A percentile compares a stretch with the other conserved stretches of the same genome.
Conservation (phyloP, 2,113 vertebrate species). For the Sylvilagus bachmani region DNA sequence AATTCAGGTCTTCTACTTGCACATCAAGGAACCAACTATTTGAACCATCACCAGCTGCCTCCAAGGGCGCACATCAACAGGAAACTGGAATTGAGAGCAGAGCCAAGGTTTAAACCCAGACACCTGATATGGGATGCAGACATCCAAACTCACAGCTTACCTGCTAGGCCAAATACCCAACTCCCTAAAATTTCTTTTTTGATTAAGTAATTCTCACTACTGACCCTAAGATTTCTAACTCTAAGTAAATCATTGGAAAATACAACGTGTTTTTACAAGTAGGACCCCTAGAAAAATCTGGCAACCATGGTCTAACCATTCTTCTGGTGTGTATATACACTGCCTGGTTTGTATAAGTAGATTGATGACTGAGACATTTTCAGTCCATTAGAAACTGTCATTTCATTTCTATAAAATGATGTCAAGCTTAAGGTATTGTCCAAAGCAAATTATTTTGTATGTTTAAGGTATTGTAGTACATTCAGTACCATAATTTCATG, state of each 20-base stretch:
- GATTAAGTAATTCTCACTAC: background rate
- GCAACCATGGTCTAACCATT: background rate
- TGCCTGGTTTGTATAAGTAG: background rate
- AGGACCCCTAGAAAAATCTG: background rate
- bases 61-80: no score
- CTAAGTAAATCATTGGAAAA: background rate
- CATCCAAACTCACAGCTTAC: no score
- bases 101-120: no score
- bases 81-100: no score
- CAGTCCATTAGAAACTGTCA: background rate
- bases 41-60: no score
- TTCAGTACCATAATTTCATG: background rate
- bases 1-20: no score
- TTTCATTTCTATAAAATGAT: constrained; percentile 9
- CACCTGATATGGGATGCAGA: no score
- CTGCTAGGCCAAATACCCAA: no score
- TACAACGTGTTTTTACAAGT: background rate
- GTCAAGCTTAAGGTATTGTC: rapidly evolving
- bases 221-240: background rate
- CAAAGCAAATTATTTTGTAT: background rate
- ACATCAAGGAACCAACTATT: no score
- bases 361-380: background rate
- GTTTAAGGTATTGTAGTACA: background rate
- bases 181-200: background rate
- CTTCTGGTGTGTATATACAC: background rate